Evolutionary conservation across 2,113 vertebrate genomes (phyloP).

Genomic region (Psammodynastes pulverulentus): DNA sequence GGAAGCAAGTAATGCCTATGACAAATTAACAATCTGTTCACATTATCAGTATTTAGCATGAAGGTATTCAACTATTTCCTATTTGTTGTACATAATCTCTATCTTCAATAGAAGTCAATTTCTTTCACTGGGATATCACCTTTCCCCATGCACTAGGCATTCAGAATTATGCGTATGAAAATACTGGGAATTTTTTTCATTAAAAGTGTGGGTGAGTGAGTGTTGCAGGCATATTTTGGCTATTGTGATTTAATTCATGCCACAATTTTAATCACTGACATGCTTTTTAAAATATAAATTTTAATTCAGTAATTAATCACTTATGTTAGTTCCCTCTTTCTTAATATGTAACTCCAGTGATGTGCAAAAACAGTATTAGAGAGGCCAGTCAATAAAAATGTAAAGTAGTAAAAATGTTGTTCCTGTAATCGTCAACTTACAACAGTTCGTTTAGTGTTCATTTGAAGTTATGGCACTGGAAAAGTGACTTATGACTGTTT

Average conservation of each 20-base stretch:
- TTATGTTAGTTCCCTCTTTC: neutral
- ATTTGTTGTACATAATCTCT: neutral
- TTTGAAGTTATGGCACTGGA: neutral
- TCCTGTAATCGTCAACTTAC: neutral
- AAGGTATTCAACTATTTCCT: neutral
- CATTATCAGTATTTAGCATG: neutral
- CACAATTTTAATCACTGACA: neutral
- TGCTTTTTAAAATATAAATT: neutral
- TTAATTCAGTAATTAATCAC: neutral
- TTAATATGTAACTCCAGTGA: neutral
- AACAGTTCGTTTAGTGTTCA: neutral
- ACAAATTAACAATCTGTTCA: neutral
- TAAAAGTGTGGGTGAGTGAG: neutral
- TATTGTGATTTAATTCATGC: neutral
- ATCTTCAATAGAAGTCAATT: neutral
- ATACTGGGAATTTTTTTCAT: neutral
- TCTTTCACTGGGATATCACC: neutral
- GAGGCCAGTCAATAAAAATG: neutral
- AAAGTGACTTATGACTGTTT: neutral
- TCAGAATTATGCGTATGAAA: neutral
- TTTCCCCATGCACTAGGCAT: neutral
- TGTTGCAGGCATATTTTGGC: neutral
- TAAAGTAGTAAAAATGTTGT: neutral
- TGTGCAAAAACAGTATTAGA: neutral
- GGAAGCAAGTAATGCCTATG: neutral